A percentile compares a stretch with the other conserved stretches of the same genome.
These are phyloP conservation scores for Alloscopus bannaensis DNA, from an alignment of 2,888 invertebrate species.

Conservation along the genomic window DNA sequence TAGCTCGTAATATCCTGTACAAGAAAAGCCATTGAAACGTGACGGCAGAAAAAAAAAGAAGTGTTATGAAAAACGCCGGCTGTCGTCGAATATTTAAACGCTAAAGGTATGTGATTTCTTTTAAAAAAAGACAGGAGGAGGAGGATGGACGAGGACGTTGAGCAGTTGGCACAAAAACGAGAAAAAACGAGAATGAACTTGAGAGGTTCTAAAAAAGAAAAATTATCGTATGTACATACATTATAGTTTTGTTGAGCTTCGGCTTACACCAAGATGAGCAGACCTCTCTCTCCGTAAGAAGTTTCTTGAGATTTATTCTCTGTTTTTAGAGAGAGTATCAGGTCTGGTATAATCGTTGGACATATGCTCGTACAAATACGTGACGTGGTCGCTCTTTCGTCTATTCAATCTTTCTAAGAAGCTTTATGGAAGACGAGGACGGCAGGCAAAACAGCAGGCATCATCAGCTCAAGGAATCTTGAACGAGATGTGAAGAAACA, in stretches of 20 bases:
- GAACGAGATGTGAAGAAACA: slow-evolving; percentile 36
- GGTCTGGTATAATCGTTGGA: too few relatives aligned
- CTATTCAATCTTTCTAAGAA: slow-evolving; percentile 39
- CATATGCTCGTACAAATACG: slow-evolving; percentile 20
- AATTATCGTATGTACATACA: too few relatives aligned
- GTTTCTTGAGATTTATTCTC: too few relatives aligned
- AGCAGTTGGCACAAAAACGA: slow-evolving; percentile 50
- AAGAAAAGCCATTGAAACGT: slow-evolving; percentile 48
- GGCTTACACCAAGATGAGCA: too few relatives aligned
- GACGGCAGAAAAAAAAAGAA: slow-evolving; percentile 49
- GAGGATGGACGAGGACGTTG: slow-evolving; percentile 30
- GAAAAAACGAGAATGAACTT: slow-evolving; percentile 31
- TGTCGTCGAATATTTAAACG: slow-evolving; percentile 29
- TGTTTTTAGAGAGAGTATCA: too few relatives aligned
- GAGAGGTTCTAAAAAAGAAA: slow-evolving; percentile 23
- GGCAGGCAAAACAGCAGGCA: slow-evolving; percentile 42
- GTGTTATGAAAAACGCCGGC: slow-evolving; percentile 50
- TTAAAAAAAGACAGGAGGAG: slow-evolving; percentile 26
- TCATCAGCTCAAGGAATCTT: slow-evolving; percentile 38
- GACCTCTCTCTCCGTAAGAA: too few relatives aligned
- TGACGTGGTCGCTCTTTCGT: slow-evolving; percentile 1
- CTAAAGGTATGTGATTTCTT: slow-evolving; percentile 22
- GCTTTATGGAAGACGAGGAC: not conserved
- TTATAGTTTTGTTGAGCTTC: too few relatives aligned
- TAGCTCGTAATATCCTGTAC: too few relatives aligned